These are phyloP conservation scores for Bombus huntii DNA, from an alignment of 1,140 invertebrate species.

Conservation along the genomic window DNA sequence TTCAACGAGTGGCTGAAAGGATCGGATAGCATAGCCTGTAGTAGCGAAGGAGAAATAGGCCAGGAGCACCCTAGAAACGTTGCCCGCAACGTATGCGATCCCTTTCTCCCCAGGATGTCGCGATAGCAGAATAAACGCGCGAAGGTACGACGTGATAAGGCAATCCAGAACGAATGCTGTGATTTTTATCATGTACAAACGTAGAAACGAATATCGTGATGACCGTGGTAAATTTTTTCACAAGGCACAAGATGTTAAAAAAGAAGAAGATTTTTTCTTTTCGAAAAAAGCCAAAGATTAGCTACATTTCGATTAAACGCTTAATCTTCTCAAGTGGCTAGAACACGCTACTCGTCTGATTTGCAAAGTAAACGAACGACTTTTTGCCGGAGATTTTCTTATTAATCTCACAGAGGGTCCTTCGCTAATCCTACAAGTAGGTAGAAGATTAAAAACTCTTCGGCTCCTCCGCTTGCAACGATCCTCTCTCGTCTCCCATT, in stretches of 20 bases:
- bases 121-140: neutral
- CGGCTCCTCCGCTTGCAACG: too few relatives aligned
- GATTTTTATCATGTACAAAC: too few relatives aligned
- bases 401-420: neutral
- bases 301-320: neutral
- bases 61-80: neutral
- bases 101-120: neutral
- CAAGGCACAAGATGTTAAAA: too few relatives aligned
- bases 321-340: neutral
- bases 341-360: neutral
- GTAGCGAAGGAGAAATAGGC: neutral
- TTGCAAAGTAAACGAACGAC: neutral
- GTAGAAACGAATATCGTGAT: too few relatives aligned
- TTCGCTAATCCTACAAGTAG: conserved; percentile 1
- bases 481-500: too few relatives aligned
- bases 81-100: neutral
- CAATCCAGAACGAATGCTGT: too few relatives aligned
- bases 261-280: neutral
- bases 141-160: neutral
- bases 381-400: neutral
- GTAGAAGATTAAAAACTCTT: neutral
- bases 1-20: conserved; percentile 29
- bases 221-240: neutral
- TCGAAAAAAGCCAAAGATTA: neutral
- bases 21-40: conserved; percentile 11